A percentile compares a stretch with the other conserved stretches of the same genome.
Conservation (phyloP, 2,797 vertebrate species). For the Gymnoscopelus microlampas region DNA sequence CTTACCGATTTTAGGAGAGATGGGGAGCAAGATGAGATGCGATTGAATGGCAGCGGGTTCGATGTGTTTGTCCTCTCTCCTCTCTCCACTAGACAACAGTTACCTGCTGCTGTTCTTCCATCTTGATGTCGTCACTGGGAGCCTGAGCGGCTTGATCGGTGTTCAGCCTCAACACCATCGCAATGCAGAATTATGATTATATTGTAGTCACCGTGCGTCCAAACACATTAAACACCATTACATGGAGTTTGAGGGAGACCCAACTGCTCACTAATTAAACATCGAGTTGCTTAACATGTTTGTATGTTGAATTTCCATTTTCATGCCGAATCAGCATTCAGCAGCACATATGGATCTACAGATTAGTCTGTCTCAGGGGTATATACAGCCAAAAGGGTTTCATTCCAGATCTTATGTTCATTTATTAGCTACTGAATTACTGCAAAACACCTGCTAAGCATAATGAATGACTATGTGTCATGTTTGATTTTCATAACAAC, state of each 20-base stretch:
- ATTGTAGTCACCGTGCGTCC: too few species aligned
- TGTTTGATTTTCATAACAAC: too few species aligned
- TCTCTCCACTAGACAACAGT: conserved; percentile 58
- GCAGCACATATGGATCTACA: not conserved
- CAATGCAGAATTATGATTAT: conserved; percentile 38
- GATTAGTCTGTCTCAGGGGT: not conserved
- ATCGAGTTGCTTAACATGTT: not conserved
- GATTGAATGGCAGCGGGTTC: conserved; percentile 14
- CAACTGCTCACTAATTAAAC: not conserved
- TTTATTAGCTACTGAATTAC: not conserved
- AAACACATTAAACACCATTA: too few species aligned
- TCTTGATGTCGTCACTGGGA: conserved; percentile 62
- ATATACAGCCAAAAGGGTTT: not conserved
- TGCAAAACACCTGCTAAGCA: not conserved
- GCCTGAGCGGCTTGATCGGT: conserved; percentile 8
- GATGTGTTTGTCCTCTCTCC: conserved; percentile 26
- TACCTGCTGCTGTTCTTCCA: conserved; percentile 72
- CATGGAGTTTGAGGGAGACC: not conserved
- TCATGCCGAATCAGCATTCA: not conserved
- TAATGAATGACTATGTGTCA: too few species aligned
- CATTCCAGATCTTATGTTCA: not conserved
- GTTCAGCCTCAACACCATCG: conserved; percentile 35
- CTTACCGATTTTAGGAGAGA: conserved; percentile 37
- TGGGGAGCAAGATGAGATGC: not conserved
- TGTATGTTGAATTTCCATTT: not conserved